These are phyloP conservation scores for Mya arenaria DNA, from an alignment of 1,140 invertebrate genomes.

Conservation along the genomic window DNA sequence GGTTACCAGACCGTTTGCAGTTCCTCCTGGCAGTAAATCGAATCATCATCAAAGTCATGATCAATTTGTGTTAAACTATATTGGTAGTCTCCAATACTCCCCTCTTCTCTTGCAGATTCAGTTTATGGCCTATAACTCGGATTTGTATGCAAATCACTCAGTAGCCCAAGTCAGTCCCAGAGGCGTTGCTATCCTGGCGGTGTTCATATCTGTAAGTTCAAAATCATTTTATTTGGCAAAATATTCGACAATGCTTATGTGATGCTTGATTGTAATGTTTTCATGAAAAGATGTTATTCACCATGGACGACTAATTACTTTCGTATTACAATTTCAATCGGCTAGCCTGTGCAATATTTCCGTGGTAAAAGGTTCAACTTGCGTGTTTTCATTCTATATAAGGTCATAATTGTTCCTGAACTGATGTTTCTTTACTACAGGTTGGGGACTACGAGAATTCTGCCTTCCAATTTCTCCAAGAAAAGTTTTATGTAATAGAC, in stretches of 20 bases:
- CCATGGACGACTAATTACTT: no score
- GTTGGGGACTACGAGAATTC: conserved; percentile 14
- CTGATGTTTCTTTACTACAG: not conserved
- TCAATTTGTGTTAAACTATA: no score
- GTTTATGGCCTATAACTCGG: conserved; percentile 70
- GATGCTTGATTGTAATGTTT: no score
- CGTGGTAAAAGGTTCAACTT: not conserved
- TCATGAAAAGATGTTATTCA: no score
- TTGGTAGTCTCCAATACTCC: no score
- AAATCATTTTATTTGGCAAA: no score
- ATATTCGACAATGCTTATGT: no score
- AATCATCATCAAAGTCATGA: no score
- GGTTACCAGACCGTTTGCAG: no score
- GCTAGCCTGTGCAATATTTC: no score
- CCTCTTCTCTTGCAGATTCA: conserved; percentile 71
- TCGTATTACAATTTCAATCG: no score
- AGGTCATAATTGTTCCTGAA: not conserved
- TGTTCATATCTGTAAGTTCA: conserved; percentile 57
- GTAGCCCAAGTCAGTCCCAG: conserved; percentile 58
- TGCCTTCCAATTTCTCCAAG: conserved; percentile 19
- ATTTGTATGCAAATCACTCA: conserved; percentile 65
- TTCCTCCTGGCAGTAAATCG: no score
- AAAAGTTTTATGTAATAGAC: conserved; percentile 1
- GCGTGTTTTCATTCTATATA: not conserved
- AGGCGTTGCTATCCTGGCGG: conserved; percentile 64